phyloP scores from a whole-genome alignment of 2,113 vertebrate genomes.

The Aramus guarauna region DNA sequence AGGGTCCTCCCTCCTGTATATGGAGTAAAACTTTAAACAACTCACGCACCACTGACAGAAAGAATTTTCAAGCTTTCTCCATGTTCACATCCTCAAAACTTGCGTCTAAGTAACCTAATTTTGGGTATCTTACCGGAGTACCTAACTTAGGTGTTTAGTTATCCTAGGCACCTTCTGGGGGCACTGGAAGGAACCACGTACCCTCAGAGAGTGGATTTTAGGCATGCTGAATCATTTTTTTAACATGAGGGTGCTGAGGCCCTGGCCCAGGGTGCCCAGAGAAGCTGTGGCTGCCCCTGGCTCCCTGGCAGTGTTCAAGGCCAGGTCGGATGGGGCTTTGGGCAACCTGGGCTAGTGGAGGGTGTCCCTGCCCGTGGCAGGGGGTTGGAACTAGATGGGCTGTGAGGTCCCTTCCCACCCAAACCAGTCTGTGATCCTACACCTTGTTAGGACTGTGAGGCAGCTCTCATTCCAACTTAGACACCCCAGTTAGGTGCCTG shows the following conservation, averaged over 20 bases:
- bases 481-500: background rate
- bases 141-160: background rate
- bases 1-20: background rate
- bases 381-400: fast-evolving
- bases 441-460: fast-evolving
- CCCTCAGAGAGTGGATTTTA: background rate
- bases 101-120: background rate
- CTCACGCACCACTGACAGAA: fast-evolving
- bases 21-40: background rate
- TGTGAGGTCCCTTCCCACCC: background rate
- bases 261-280: background rate
- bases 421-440: fast-evolving
- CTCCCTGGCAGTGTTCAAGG: background rate
- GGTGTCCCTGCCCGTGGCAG: background rate
- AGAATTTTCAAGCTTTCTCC: background rate
- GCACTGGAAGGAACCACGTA: background rate
- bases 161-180: background rate
- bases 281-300: background rate
- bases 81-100: background rate
- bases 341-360: fast-evolving
- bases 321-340: fast-evolving
- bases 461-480: fast-evolving
- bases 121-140: background rate
- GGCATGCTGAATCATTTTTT: background rate
- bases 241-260: fast-evolving